Percentiles rank a stretch among this genome's conserved stretches.
Evolutionary conservation across 2,113 vertebrate species (phyloP).

Genomic region (Sinocyclocheilus maitianheensis): DNA sequence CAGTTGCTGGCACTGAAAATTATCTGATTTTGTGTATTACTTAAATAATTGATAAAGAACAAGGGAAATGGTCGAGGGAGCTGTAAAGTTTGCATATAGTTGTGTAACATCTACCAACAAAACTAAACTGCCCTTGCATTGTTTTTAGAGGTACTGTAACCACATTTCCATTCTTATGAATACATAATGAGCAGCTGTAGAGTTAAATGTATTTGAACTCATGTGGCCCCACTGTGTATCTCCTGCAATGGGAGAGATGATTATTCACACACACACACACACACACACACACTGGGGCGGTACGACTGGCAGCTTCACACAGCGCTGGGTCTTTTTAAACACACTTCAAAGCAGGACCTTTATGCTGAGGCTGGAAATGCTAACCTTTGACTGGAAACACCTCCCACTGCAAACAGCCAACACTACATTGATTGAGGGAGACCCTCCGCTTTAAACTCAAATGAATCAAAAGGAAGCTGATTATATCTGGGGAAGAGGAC

Average conservation of each 20-base stretch:
- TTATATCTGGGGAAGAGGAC: background rate
- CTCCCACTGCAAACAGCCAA: conserved; percentile 39
- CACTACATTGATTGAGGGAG: background rate
- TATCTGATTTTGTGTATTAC: background rate
- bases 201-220: background rate
- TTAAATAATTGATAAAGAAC: background rate
- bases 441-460: background rate
- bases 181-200: background rate
- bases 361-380: conserved; percentile 7
- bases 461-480: background rate
- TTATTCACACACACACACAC: background rate
- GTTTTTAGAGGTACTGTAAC: background rate
- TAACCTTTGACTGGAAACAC: conserved; percentile 54
- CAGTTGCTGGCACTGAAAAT: background rate
- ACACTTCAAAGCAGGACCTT: conserved; percentile 41
- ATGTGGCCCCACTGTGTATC: background rate
- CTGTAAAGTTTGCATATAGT: background rate
- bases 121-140: background rate
- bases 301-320: conserved; percentile 30
- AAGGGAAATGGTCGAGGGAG: background rate
- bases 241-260: background rate
- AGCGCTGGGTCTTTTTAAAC: conserved; percentile 46
- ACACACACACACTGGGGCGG: background rate
- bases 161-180: background rate
- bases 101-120: background rate